A percentile compares a stretch with the other conserved stretches of the same genome.
These are phyloP conservation scores for Silurus lanzhouensis DNA, from an alignment of 2,797 vertebrate species.

Conservation along the genomic window DNA sequence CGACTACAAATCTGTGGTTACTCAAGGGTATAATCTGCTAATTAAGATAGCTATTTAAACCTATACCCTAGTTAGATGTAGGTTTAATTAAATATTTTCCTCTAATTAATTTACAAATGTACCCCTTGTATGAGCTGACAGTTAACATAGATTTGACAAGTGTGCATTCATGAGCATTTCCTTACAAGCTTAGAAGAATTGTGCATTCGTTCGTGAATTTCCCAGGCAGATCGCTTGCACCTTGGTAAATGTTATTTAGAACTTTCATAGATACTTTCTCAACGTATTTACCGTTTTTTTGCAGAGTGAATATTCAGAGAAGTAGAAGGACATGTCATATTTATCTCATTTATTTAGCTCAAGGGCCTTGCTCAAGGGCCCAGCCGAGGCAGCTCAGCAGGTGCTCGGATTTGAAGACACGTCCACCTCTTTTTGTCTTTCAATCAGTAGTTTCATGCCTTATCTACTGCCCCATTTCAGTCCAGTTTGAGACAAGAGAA, in stretches of 20 bases:
- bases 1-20: constrained; percentile 1
- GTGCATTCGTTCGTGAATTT: not conserved
- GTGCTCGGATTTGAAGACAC: not conserved
- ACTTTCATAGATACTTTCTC: not conserved
- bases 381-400: not conserved
- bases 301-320: not conserved
- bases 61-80: constrained; percentile 24
- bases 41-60: constrained; percentile 29
- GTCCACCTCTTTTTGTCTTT: not conserved
- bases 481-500: not conserved
- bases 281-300: not conserved
- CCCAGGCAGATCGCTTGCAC: not conserved
- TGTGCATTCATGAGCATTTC: not conserved
- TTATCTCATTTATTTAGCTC: not conserved
- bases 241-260: not conserved
- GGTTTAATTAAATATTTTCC: constrained; percentile 27
- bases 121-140: constrained; percentile 7
- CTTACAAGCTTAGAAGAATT: not conserved
- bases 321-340: not conserved
- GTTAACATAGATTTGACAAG: constrained; percentile 11
- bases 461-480: not conserved
- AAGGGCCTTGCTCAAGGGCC: not conserved
- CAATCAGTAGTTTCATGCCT: not conserved
- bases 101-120: constrained; percentile 31
- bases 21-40: constrained; percentile 34